phyloP scores from a whole-genome alignment of 23 tunicate genomes.

The Halocynthia roretzi region DNA sequence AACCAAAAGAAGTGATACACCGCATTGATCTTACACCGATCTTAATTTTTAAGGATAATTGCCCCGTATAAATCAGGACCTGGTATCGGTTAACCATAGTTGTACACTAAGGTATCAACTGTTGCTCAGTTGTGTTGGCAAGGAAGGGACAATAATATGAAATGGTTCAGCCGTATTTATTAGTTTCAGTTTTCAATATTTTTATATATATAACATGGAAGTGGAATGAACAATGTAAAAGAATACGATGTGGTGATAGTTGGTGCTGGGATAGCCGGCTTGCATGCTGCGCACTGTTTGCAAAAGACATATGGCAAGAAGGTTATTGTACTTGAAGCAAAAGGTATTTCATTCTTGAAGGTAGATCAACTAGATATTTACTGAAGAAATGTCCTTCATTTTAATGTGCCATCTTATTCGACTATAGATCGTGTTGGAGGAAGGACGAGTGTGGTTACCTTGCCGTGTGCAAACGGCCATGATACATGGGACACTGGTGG shows the following conservation, averaged over 20 bases:
- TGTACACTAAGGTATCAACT: no score
- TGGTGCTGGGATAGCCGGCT: conserved; percentile 19
- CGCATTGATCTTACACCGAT: no score
- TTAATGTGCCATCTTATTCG: background rate
- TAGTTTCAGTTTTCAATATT: no score
- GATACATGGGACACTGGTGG: conserved; percentile 90
- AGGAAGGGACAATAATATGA: no score
- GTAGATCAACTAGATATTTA: background rate
- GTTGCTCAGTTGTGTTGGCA: no score
- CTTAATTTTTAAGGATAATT: no score
- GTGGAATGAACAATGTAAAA: no score
- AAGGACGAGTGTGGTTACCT: conserved; percentile 11
- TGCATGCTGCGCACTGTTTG: conserved; percentile 16
- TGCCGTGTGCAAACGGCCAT: conserved; percentile 44
- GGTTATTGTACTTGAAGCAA: conserved; percentile 17
- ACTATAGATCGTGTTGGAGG: conserved; percentile 73
- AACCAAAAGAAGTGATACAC: no score
- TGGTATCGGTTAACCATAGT: no score
- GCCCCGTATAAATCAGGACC: no score
- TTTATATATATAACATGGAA: no score
- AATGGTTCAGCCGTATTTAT: no score
- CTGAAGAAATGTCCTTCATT: background rate
- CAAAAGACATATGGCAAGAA: conserved; percentile 1
- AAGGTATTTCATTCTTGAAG: background rate
- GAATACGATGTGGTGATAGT: conserved; percentile 7